Percentiles rank a stretch among this genome's conserved stretches.
phyloP scores from a whole-genome alignment of 2,888 invertebrate genomes.

The Hyposoter didymator region DNA sequence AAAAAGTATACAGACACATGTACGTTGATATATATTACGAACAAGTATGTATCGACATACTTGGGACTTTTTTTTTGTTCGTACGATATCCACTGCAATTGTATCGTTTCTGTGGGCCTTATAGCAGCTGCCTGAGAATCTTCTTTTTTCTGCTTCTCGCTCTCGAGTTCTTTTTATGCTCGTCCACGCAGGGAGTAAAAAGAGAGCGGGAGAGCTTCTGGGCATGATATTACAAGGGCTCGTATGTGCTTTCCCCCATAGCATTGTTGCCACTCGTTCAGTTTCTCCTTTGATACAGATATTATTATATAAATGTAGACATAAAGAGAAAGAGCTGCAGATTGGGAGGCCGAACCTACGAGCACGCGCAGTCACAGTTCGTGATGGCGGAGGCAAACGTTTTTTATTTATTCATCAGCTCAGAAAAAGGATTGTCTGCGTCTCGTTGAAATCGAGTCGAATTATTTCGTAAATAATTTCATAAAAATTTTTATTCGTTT shows the following conservation, averaged over 20 bases:
- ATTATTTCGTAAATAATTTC: not conserved
- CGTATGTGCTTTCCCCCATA: slow-evolving; percentile 71
- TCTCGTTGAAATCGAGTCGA: not conserved
- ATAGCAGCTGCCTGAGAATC: slow-evolving; percentile 78
- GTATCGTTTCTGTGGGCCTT: slow-evolving; percentile 77
- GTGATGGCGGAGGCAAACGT: slow-evolving; percentile 53
- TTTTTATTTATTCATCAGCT: slow-evolving; percentile 4
- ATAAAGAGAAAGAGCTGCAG: slow-evolving; percentile 19
- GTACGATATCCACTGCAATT: slow-evolving; percentile 75
- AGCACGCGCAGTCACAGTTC: slow-evolving; percentile 72
- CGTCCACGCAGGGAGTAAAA: slow-evolving; percentile 56
- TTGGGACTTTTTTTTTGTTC: slow-evolving; percentile 51
- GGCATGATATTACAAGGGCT: slow-evolving; percentile 81
- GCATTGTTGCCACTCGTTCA: slow-evolving; percentile 76
- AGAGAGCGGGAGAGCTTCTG: slow-evolving; percentile 70
- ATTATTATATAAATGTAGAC: slow-evolving; percentile 23
- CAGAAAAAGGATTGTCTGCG: not conserved
- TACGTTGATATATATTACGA: not conserved
- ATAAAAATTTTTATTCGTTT: not conserved
- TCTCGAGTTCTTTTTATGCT: slow-evolving; percentile 61
- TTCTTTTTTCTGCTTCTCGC: slow-evolving; percentile 50
- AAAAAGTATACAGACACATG: not conserved
- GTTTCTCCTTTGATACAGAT: slow-evolving; percentile 79
- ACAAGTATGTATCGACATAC: slow-evolving; percentile 38
- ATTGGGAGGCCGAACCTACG: slow-evolving; percentile 15